Evolutionary conservation across 64 coral and sea anemone genomes (phyloP).

Genomic region (Acropora tenuis): DNA sequence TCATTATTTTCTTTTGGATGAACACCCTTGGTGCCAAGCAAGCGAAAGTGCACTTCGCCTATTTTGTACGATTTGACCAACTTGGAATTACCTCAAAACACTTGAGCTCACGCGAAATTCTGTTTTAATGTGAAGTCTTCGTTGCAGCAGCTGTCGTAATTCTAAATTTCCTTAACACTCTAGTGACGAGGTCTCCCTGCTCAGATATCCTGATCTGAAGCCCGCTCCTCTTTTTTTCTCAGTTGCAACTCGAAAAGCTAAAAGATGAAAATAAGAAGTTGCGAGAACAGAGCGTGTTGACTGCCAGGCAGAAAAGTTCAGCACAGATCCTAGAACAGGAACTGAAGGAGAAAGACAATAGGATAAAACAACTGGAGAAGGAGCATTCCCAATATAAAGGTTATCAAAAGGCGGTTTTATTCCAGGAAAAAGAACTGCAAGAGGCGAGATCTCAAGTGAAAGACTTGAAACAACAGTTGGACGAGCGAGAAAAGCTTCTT

Average conservation of each 20-base stretch:
- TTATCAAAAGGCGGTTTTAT: conserved; percentile 87
- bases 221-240: conserved; percentile 3
- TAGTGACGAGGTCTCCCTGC: too few species aligned
- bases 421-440: conserved; percentile 89
- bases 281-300: conserved; percentile 51
- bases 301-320: conserved; percentile 58
- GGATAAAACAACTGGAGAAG: conserved; percentile 82
- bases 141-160: too few species aligned
- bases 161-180: too few species aligned
- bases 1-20: too few species aligned
- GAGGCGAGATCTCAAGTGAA: conserved; percentile 71
- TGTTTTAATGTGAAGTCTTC: too few species aligned
- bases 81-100: too few species aligned
- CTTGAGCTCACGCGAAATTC: too few species aligned
- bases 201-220: too few species aligned
- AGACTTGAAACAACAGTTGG: conserved; percentile 66
- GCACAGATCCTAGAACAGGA: conserved; percentile 81
- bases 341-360: conserved; percentile 71
- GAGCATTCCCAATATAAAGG: conserved; percentile 77
- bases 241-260: conserved; percentile 77
- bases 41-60: too few species aligned
- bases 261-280: conserved; percentile 77
- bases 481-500: conserved; percentile 73
- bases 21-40: too few species aligned
- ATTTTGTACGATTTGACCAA: too few species aligned